phyloP scores from a whole-genome alignment of 2,797 vertebrate genomes.

The Mionectes olivaceus region DNA sequence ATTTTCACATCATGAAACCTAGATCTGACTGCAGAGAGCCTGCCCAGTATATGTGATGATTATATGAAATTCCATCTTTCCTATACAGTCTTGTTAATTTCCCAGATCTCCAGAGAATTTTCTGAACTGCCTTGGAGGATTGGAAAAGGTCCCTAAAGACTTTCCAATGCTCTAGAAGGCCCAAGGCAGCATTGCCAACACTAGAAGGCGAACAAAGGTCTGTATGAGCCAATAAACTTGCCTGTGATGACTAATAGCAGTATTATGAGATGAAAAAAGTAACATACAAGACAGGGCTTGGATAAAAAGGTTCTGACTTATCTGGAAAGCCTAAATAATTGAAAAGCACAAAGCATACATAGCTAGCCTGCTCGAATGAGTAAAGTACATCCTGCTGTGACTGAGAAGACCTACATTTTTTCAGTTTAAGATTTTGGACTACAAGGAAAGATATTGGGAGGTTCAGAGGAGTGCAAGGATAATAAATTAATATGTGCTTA shows the following conservation, averaged over 20 bases:
- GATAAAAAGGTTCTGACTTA: conserved; percentile 77
- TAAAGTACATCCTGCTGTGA: conserved; percentile 70
- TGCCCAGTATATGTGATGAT: background rate
- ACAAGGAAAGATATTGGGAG: conserved; percentile 19
- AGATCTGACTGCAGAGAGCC: background rate
- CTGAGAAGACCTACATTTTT: conserved; percentile 46
- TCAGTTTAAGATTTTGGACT: conserved; percentile 54
- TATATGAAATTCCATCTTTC: conserved; percentile 41
- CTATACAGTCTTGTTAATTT: conserved; percentile 38
- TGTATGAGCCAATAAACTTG: conserved; percentile 71
- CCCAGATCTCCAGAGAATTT: conserved; percentile 55
- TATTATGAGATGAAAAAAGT: conserved; percentile 64
- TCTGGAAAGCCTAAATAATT: conserved; percentile 78
- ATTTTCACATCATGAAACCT: background rate
- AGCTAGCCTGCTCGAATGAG: conserved; percentile 49
- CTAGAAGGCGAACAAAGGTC: conserved; percentile 70
- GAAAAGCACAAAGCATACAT: conserved; percentile 73
- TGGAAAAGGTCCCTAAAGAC: conserved; percentile 63
- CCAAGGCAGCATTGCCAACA: conserved; percentile 69
- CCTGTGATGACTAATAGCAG: conserved; percentile 73
- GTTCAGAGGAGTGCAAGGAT: background rate
- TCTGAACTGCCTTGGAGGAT: conserved; percentile 59
- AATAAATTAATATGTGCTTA: background rate
- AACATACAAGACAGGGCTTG: conserved; percentile 69
- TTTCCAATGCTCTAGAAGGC: conserved; percentile 64